These are phyloP conservation scores for Acleris laterana DNA, from an alignment of 2,888 invertebrate genomes.

Conservation along the genomic window DNA sequence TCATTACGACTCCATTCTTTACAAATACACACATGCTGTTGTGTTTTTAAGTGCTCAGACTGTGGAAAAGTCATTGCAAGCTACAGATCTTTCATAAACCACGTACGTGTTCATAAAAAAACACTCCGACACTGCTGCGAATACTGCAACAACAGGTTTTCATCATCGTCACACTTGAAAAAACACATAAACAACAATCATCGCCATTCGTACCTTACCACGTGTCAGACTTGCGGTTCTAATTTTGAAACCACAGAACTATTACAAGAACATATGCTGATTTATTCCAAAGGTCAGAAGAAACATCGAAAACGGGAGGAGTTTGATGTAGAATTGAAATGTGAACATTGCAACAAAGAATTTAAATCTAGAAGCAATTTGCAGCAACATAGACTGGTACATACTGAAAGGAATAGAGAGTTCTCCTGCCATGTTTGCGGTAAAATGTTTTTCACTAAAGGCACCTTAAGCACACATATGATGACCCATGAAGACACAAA, in stretches of 20 bases:
- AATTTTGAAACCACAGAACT: conserved; percentile 61
- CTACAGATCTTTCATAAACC: conserved; percentile 65
- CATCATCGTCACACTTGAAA: conserved; percentile 55
- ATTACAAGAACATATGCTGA: conserved; percentile 64
- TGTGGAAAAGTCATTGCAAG: conserved; percentile 64
- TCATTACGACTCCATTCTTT: conserved; percentile 68
- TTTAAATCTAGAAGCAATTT: conserved; percentile 73
- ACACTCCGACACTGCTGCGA: conserved; percentile 69
- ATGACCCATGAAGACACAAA: conserved; percentile 71
- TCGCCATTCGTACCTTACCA: conserved; percentile 46
- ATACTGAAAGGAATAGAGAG: conserved; percentile 74
- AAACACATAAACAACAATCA: conserved; percentile 60
- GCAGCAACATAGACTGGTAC: conserved; percentile 68
- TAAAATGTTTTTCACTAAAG: conserved; percentile 79
- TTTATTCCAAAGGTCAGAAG: conserved; percentile 57
- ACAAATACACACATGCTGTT: conserved; percentile 70
- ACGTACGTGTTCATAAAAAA: conserved; percentile 67
- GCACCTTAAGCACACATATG: conserved; percentile 73
- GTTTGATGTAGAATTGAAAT: conserved; percentile 59
- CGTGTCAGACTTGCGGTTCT: conserved; percentile 67
- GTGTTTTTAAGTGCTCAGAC: conserved; percentile 70
- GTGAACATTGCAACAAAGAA: conserved; percentile 67
- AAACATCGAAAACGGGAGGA: conserved; percentile 54
- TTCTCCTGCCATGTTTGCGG: conserved; percentile 77
- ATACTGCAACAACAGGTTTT: conserved; percentile 64